Conservation (phyloP, 53 echinoderm and acorn worm genomes). For the Actinopyga echinites region DNA sequence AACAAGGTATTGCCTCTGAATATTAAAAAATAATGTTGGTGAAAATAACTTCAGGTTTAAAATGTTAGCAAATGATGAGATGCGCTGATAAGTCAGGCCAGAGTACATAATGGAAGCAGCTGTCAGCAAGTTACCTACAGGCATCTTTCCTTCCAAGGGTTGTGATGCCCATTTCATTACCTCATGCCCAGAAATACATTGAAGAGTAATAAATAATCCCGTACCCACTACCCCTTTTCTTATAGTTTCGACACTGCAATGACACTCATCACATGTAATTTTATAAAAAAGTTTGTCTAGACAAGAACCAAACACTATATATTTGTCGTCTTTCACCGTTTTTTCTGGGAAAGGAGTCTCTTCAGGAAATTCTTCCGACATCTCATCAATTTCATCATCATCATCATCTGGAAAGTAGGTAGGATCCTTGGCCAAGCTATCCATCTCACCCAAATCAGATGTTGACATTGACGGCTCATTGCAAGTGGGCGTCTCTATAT, state of each 20-base stretch:
- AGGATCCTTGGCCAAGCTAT: not conserved
- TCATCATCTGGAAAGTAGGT: constrained; percentile 4
- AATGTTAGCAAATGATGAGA: not conserved
- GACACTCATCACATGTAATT: not conserved
- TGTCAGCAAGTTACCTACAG: not conserved
- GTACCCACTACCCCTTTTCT: not conserved
- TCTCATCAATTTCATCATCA: constrained; percentile 3
- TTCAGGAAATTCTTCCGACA: not conserved
- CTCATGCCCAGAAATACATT: not conserved
- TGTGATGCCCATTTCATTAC: constrained; percentile 27
- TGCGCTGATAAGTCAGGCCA: not conserved
- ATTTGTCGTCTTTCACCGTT: not conserved
- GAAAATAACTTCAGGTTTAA: constrained; percentile 8
- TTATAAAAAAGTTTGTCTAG: not conserved
- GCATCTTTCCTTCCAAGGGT: not conserved
- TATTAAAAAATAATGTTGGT: not conserved
- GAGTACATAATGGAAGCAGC: constrained; percentile 13
- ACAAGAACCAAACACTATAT: not conserved
- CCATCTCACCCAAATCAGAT: not conserved
- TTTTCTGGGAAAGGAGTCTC: not conserved
- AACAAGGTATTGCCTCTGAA: not conserved
- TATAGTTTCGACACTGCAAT: not conserved
- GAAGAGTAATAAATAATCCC: not conserved
- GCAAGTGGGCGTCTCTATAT: not conserved
- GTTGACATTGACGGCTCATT: not conserved